phyloP scores from a whole-genome alignment of 1,140 invertebrate species.

The Psilanteris sp. region DNA sequence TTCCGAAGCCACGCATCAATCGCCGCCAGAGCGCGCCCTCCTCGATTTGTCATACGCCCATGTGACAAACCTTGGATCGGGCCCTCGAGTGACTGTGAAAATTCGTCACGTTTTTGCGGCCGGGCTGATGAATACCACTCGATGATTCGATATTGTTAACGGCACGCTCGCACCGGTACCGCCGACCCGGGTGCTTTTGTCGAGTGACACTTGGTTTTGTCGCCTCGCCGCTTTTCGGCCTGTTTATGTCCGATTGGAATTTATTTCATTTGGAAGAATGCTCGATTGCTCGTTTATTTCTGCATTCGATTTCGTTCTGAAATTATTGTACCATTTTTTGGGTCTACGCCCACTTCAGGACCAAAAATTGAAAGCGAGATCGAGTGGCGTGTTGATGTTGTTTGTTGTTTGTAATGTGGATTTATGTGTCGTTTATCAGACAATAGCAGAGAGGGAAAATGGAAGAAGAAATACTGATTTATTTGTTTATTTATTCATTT shows the following conservation, averaged over 20 bases:
- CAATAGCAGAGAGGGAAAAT: too few relatives aligned
- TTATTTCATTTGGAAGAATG: too few relatives aligned
- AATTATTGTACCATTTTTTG: too few relatives aligned
- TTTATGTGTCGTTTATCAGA: too few relatives aligned
- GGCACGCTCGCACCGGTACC: slow-evolving; percentile 30
- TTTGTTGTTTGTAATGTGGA: too few relatives aligned
- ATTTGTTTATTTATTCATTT: too few relatives aligned
- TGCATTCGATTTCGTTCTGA: too few relatives aligned
- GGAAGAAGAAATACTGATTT: too few relatives aligned
- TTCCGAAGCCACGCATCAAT: slow-evolving; percentile 45
- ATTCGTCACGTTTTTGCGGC: slow-evolving; percentile 71
- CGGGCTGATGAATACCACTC: slow-evolving; percentile 70
- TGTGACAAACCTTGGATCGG: slow-evolving; percentile 17
- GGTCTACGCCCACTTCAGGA: too few relatives aligned
- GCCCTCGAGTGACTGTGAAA: slow-evolving; percentile 53
- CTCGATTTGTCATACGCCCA: slow-evolving; percentile 67
- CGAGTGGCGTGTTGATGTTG: too few relatives aligned
- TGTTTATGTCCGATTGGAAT: slow-evolving; percentile 24
- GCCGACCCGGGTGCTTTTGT: slow-evolving; percentile 29
- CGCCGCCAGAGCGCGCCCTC: slow-evolving; percentile 57
- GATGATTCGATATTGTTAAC: slow-evolving; percentile 77
- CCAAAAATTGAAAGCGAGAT: too few relatives aligned
- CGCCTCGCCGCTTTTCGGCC: background rate
- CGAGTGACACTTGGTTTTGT: background rate
- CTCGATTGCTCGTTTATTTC: too few relatives aligned